Conservation (phyloP, 2,888 invertebrate species). For the Tuta absoluta region DNA sequence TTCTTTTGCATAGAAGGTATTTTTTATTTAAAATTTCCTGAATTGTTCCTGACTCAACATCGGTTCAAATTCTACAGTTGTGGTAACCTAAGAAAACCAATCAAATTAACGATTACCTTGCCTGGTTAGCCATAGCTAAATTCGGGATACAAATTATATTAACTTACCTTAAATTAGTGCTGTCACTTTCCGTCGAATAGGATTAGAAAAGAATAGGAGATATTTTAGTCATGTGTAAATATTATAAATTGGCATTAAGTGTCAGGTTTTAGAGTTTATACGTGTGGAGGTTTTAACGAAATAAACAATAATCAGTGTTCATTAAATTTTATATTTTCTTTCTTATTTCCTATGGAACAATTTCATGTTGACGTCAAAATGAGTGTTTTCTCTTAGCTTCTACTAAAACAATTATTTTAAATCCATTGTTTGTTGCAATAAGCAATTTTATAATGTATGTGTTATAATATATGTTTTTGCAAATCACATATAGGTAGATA, state of each 20-base stretch:
- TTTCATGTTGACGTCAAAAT: slow-evolving; percentile 11
- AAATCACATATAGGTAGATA: background rate
- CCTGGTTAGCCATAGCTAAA: too few relatives aligned
- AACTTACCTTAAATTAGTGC: too few relatives aligned
- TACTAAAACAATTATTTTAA: background rate
- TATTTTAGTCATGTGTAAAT: too few relatives aligned
- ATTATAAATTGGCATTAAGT: too few relatives aligned
- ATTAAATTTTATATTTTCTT: slow-evolving; percentile 18
- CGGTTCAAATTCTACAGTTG: too few relatives aligned
- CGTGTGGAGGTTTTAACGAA: background rate
- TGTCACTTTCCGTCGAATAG: too few relatives aligned
- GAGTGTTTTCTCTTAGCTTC: background rate
- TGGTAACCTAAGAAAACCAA: too few relatives aligned
- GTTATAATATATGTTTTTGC: background rate
- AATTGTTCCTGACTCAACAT: too few relatives aligned
- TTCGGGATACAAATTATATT: too few relatives aligned
- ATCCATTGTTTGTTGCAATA: background rate
- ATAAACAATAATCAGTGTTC: slow-evolving; percentile 4
- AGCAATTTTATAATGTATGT: background rate
- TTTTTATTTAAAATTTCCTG: too few relatives aligned
- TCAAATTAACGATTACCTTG: too few relatives aligned
- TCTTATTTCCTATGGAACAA: slow-evolving; percentile 7
- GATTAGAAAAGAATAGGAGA: too few relatives aligned
- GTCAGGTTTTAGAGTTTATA: background rate
- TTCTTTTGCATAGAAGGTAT: background rate